phyloP scores from a whole-genome alignment of 2,797 vertebrate species.

The Neosilurus mollespiculum region DNA sequence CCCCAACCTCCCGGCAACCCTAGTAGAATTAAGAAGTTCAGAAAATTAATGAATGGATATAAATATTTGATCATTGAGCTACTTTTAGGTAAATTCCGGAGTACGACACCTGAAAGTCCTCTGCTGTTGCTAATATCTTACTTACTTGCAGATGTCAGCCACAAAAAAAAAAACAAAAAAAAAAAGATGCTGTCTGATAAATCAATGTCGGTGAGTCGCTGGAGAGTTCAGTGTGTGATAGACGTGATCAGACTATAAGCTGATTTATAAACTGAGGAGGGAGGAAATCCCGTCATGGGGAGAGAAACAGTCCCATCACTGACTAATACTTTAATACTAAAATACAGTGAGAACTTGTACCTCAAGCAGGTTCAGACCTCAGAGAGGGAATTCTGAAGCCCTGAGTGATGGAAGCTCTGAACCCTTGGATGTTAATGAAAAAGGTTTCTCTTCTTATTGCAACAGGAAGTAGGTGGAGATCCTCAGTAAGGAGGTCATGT shows the following conservation, averaged over 20 bases:
- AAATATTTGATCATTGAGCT: neutral
- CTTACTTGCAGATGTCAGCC: neutral
- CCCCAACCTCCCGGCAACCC: no score
- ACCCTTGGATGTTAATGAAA: neutral
- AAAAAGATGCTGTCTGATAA: neutral
- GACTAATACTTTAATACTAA: neutral
- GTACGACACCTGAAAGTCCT: neutral
- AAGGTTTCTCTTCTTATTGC: neutral
- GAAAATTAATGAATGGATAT: no score
- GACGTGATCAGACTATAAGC: neutral
- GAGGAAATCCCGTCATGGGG: neutral
- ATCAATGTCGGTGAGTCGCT: neutral
- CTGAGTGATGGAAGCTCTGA: neutral
- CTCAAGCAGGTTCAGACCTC: neutral
- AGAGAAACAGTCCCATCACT: neutral
- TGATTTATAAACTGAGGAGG: neutral
- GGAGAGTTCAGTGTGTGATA: neutral
- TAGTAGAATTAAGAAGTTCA: no score
- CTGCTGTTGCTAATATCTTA: neutral
- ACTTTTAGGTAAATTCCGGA: neutral
- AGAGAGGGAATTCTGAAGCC: neutral
- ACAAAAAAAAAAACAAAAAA: no score
- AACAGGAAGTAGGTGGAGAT: neutral
- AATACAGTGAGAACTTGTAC: neutral
- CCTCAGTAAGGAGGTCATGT: neutral